These are phyloP conservation scores for Mus musculus DNA, from an alignment of 2,113 vertebrate genomes.

Conservation along the genomic window GRCm39 chr5:117721001-117721500, in stretches of 20 bases:
- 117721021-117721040: conserved; percentile 27
- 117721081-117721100: background rate
- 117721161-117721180: background rate
- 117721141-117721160: background rate
- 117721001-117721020: conserved; percentile 53
- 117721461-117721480: background rate
- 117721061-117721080: conserved; percentile 45
- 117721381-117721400: rapidly evolving
- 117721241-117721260: background rate
- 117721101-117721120: background rate
- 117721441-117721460: too few relatives aligned
- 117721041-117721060: conserved; percentile 48
- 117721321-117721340: too few relatives aligned
- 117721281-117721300: background rate
- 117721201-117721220: background rate
- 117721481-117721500: too few relatives aligned
- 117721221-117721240: background rate
- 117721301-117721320: background rate
- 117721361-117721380: too few relatives aligned
- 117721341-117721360: too few relatives aligned
- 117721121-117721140: background rate
- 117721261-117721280: background rate
- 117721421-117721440: too few relatives aligned
- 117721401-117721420: too few relatives aligned
- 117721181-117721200: conserved; percentile 23